These are phyloP conservation scores for Pogonomyrmex californicus DNA, from an alignment of 1,140 invertebrate genomes.

Conservation along the genomic window DNA sequence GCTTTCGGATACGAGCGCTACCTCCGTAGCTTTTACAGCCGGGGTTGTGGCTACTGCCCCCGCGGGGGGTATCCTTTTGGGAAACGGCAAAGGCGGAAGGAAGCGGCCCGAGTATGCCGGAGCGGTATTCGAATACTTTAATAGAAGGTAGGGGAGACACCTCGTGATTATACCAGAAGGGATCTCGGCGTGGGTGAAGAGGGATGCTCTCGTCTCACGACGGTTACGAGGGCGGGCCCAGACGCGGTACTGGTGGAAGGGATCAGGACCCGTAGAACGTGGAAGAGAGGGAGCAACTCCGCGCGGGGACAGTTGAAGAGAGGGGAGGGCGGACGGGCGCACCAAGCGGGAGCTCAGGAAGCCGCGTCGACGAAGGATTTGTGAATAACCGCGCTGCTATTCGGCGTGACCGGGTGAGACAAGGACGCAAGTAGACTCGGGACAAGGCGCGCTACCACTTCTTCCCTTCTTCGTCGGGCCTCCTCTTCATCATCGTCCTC, in stretches of 20 bases:
- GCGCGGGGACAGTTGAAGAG: constrained; percentile 66
- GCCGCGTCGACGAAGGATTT: constrained; percentile 84
- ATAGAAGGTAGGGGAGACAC: constrained; percentile 34
- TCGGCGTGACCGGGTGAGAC: constrained; percentile 81
- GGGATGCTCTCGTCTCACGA: constrained; percentile 80
- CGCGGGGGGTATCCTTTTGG: constrained; percentile 77
- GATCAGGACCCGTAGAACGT: constrained; percentile 45
- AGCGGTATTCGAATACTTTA: constrained; percentile 52
- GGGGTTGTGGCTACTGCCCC: constrained; percentile 80
- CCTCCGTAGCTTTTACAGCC: constrained; percentile 67
- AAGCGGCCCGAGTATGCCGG: constrained; percentile 15
- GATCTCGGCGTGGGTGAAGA: constrained; percentile 75
- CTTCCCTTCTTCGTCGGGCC: constrained; percentile 73
- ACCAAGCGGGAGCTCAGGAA: constrained; percentile 83
- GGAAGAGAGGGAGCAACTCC: constrained; percentile 62
- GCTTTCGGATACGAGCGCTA: constrained; percentile 66
- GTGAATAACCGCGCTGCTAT: constrained; percentile 86
- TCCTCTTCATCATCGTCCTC: constrained; percentile 62
- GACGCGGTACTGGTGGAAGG: constrained; percentile 56
- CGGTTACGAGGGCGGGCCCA: constrained; percentile 81
- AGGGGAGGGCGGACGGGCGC: constrained; percentile 58
- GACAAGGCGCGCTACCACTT: constrained; percentile 83
- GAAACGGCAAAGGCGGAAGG: constrained; percentile 63
- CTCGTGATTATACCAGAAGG: constrained; percentile 65
- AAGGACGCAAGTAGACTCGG: constrained; percentile 75